phyloP scores from a whole-genome alignment of 2,797 vertebrate genomes.

The Myripristis murdjan region DNA sequence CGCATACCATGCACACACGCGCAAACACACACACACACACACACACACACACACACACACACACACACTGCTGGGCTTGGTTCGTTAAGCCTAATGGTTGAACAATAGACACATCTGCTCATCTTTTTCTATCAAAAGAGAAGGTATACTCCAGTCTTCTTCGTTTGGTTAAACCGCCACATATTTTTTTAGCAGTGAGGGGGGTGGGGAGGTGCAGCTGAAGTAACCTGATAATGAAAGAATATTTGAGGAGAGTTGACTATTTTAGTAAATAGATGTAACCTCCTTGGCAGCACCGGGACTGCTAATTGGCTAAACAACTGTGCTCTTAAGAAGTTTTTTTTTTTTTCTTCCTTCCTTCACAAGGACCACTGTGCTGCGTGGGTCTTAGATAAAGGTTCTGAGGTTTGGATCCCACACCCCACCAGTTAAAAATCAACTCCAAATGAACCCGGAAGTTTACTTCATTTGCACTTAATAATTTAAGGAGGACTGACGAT shows the following conservation, averaged over 20 bases:
- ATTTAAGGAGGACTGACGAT: constrained; percentile 76
- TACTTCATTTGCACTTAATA: constrained; percentile 69
- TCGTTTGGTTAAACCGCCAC: constrained; percentile 83
- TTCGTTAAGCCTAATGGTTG: constrained; percentile 91
- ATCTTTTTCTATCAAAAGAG: constrained; percentile 82
- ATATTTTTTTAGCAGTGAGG: constrained; percentile 45
- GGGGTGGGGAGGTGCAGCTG: constrained; percentile 31
- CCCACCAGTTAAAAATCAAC: constrained; percentile 71
- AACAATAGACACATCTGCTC: constrained; percentile 97
- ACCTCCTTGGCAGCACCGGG: constrained; percentile 12
- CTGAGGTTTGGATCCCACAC: constrained; percentile 32
- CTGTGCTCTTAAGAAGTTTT: neutral
- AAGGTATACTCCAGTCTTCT: constrained; percentile 76
- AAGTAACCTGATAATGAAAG: constrained; percentile 37
- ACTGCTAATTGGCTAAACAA: constrained; percentile 21
- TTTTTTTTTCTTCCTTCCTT: neutral
- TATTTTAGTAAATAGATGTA: neutral
- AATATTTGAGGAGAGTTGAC: constrained; percentile 24
- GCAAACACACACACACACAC: constrained; percentile 25
- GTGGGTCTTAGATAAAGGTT: neutral
- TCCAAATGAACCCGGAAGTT: constrained; percentile 81
- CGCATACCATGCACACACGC: too few species aligned
- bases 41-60: constrained; percentile 45
- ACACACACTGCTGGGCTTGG: constrained; percentile 81
- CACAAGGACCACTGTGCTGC: neutral